Evolutionary conservation across 2,888 invertebrate species (phyloP), one percentile per base, ranked within the genome.

Genomic region (Drosophila mayaguana): DNA sequence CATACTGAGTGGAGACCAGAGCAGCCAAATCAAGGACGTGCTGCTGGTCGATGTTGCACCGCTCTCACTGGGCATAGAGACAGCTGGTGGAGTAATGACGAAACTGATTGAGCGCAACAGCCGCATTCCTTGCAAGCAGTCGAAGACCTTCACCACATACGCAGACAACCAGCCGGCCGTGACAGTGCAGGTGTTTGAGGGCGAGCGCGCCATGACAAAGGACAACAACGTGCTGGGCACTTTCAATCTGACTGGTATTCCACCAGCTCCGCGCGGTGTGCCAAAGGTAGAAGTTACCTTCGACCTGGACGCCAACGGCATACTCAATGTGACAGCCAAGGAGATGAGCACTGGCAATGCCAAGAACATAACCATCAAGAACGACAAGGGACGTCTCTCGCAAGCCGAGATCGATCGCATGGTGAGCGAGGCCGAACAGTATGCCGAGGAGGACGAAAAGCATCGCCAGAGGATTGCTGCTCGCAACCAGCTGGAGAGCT

Each of bases 161-260:
- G 93, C 96, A 0, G 97, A 97, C 93, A 97, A 97, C 93, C 97
- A 97, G 92, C 94, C 96, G 0, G 96, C 94, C 0, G 96, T 96
- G 50, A 95, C 95, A 28, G 95, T 96, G 70, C 95, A 96, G 91
- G 96, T 96, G 18, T 95, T 94, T 90, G 96, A 97, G 91, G 96
- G 96, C 36, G 96, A 96, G 92, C 94, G 97, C 42, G 97, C 97
- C 50, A 96, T 98, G 97, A 98, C 98, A 78, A 97, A 96, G 91
- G 98, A 98, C 93, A 98, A 98, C 94, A 97, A 98, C 92, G 94
- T 97, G 50, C 95, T 99, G 74, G 99, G 99, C 63, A 98, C 97
- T 92, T 99, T 99, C 93, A 98, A 99, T 92, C 94, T 99, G 60
- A 96, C 97, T 8, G 98, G 98, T 40, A 98, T 99, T 90, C 98